Evolutionary conservation across 2,797 vertebrate genomes (phyloP).

Genomic region (Ambastaia sidthimunki): DNA sequence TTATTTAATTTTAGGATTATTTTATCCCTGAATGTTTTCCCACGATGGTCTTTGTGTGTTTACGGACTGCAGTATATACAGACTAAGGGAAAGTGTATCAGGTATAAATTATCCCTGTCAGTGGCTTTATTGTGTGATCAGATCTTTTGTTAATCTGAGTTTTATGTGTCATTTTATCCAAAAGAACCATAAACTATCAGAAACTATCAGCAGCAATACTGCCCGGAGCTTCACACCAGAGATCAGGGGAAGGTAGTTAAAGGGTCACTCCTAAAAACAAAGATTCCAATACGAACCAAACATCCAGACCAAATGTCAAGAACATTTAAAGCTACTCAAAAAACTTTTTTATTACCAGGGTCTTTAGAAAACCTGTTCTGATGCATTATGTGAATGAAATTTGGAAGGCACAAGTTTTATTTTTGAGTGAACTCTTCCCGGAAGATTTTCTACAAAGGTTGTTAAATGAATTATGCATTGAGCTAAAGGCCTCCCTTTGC

Average conservation of each 20-base stretch:
- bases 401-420: background rate
- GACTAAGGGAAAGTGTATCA: slow-evolving; percentile 25
- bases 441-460: background rate
- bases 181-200: slow-evolving; percentile 11
- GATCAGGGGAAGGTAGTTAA: background rate
- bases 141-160: slow-evolving; percentile 27
- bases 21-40: slow-evolving; percentile 6
- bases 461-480: background rate
- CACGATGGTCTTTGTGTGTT: background rate
- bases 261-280: background rate
- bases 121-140: slow-evolving; percentile 29
- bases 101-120: slow-evolving; percentile 18
- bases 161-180: slow-evolving; percentile 32
- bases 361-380: background rate
- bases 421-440: background rate
- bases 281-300: background rate
- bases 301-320: background rate
- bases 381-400: background rate
- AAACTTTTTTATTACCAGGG: background rate
- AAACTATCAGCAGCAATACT: slow-evolving; percentile 20
- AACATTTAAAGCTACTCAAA: background rate
- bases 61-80: slow-evolving; percentile 20
- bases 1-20: background rate
- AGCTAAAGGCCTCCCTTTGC: too few species aligned
- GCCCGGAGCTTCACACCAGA: background rate